These are phyloP conservation scores for Vicugna pacos DNA, from an alignment of 2,113 vertebrate genomes.

Conservation along the genomic window DNA sequence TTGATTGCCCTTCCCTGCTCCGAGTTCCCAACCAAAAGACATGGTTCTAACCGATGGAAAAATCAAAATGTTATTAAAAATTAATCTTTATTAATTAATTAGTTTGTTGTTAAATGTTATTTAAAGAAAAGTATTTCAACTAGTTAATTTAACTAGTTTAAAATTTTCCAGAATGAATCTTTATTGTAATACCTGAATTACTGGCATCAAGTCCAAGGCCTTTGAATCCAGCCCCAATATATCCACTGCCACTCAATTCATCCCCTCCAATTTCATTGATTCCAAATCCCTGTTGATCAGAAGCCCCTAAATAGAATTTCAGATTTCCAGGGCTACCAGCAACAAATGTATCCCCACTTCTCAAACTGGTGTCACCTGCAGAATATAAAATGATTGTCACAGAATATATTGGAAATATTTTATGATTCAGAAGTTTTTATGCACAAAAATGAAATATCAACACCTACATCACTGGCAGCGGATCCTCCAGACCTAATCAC, in stretches of 20 bases:
- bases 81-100: neutral
- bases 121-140: neutral
- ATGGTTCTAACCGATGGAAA: neutral
- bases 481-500: neutral
- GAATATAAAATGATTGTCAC: slow-evolving; percentile 10
- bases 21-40: neutral
- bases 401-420: neutral
- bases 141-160: neutral
- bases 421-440: neutral
- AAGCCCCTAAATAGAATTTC: neutral
- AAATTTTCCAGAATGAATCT: neutral
- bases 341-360: neutral
- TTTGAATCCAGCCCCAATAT: neutral
- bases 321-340: neutral
- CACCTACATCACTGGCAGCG: neutral
- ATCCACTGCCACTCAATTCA: neutral
- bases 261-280: neutral
- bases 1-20: neutral
- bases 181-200: neutral
- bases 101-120: neutral
- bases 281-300: neutral
- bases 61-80: neutral
- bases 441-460: neutral
- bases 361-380: neutral
- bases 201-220: neutral